Evolutionary conservation across 2,888 invertebrate species (phyloP).

Genomic region (Clepsis dumicolana): DNA sequence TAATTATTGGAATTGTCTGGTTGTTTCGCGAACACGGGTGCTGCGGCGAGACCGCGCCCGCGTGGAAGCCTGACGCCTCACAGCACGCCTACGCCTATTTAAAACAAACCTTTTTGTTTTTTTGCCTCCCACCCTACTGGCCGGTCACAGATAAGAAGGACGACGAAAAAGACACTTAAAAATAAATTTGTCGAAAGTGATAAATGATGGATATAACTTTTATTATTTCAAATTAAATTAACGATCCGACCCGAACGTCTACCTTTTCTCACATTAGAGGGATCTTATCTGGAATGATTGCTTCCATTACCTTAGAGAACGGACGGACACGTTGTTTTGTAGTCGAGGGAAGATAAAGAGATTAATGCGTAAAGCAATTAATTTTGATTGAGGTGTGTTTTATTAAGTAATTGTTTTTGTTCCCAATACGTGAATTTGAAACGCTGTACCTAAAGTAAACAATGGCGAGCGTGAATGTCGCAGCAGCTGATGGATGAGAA

Average conservation of each 20-base stretch:
- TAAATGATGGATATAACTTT: slow-evolving; percentile 85
- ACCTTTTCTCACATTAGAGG: slow-evolving; percentile 85
- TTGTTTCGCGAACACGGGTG: slow-evolving; percentile 24
- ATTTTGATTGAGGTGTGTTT: slow-evolving; percentile 85
- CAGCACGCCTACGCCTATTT: slow-evolving; percentile 75
- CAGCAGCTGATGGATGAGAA: slow-evolving; percentile 43
- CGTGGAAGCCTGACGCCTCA: slow-evolving; percentile 63
- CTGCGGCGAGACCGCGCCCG: slow-evolving; percentile 16
- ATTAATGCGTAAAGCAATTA: slow-evolving; percentile 86
- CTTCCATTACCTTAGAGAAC: slow-evolving; percentile 83
- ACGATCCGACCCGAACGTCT: slow-evolving; percentile 79
- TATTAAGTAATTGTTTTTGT: slow-evolving; percentile 84
- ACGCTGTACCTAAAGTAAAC: slow-evolving; percentile 66
- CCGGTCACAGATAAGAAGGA: slow-evolving; percentile 80
- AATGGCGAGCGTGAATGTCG: slow-evolving; percentile 51
- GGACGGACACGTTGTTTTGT: slow-evolving; percentile 79
- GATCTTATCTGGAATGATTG: slow-evolving; percentile 85
- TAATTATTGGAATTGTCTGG: slow-evolving; percentile 33
- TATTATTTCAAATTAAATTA: slow-evolving; percentile 86
- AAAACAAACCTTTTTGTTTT: slow-evolving; percentile 67
- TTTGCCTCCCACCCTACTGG: slow-evolving; percentile 63
- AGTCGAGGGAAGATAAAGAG: slow-evolving; percentile 80
- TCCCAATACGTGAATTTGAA: slow-evolving; percentile 73
- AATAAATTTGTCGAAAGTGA: slow-evolving; percentile 86
- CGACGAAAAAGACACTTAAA: slow-evolving; percentile 82